Evolutionary conservation across 2,113 vertebrate genomes (phyloP).

Genomic region (Laticauda laticaudata): DNA sequence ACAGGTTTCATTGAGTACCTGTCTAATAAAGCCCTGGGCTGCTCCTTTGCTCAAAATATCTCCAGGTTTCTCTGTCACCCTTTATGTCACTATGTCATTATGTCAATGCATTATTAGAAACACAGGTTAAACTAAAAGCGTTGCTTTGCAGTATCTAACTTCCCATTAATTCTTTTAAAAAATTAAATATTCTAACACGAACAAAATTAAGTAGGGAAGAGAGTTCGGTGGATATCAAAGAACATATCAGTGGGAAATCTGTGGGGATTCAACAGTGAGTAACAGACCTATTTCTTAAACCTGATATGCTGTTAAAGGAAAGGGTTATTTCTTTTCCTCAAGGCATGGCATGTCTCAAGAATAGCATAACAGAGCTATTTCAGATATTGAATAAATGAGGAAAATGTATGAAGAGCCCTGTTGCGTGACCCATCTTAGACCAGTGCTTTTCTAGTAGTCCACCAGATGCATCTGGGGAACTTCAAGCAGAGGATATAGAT

Average conservation of each 20-base stretch:
- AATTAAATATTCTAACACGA: neutral
- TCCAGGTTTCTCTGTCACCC: neutral
- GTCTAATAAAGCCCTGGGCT: neutral
- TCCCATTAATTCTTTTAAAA: neutral
- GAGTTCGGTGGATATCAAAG: neutral
- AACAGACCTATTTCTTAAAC: neutral
- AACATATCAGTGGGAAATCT: neutral
- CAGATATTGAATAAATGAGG: slow-evolving; percentile 9
- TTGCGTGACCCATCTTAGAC: neutral
- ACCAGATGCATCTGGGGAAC: neutral
- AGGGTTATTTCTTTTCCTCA: slow-evolving; percentile 34
- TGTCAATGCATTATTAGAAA: neutral
- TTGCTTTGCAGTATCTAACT: neutral
- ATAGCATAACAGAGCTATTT: slow-evolving; percentile 40
- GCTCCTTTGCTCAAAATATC: neutral
- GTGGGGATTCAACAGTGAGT: neutral
- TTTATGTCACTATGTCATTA: neutral
- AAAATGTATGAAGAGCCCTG: neutral
- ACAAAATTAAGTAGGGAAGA: neutral
- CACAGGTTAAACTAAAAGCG: neutral
- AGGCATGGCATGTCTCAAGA: slow-evolving; percentile 42
- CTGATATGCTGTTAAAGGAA: slow-evolving; percentile 52
- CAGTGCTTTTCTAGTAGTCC: neutral
- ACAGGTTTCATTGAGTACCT: neutral
- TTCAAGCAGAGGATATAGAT: neutral